Conservation (phyloP, 2,113 vertebrate species). For the Puma concolor region DNA sequence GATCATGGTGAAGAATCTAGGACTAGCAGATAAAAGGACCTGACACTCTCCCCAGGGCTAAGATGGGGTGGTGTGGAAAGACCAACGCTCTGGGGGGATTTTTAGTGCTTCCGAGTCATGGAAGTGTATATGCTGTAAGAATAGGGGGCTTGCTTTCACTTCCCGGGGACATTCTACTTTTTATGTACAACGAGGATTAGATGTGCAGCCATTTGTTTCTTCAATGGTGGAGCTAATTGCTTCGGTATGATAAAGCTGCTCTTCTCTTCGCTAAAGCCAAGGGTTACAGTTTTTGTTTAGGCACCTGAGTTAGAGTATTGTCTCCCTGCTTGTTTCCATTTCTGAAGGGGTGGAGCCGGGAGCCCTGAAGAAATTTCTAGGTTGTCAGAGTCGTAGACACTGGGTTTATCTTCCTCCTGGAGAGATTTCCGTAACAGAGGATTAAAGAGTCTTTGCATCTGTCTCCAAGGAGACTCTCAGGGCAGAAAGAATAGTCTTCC, state of each 20-base stretch:
- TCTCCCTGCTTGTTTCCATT: neutral
- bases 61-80: neutral
- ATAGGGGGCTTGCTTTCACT: neutral
- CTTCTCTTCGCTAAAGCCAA: neutral
- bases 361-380: neutral
- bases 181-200: neutral
- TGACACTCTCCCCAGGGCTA: neutral
- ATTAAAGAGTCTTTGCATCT: neutral
- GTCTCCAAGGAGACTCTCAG: neutral
- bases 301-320: neutral
- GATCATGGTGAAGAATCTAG: neutral
- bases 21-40: neutral
- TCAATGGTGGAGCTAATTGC: neutral
- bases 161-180: neutral
- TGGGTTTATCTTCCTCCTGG: neutral
- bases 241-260: neutral
- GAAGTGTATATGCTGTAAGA: neutral
- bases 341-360: neutral
- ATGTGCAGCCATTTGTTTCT: neutral
- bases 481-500: neutral
- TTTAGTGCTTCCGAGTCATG: neutral
- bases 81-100: neutral
- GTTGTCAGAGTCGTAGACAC: neutral
- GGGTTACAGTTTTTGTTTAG: neutral
- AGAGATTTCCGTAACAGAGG: neutral